Evolutionary conservation across 2,797 vertebrate species (phyloP).

Genomic region (Hippoglossus hippoglossus): DNA sequence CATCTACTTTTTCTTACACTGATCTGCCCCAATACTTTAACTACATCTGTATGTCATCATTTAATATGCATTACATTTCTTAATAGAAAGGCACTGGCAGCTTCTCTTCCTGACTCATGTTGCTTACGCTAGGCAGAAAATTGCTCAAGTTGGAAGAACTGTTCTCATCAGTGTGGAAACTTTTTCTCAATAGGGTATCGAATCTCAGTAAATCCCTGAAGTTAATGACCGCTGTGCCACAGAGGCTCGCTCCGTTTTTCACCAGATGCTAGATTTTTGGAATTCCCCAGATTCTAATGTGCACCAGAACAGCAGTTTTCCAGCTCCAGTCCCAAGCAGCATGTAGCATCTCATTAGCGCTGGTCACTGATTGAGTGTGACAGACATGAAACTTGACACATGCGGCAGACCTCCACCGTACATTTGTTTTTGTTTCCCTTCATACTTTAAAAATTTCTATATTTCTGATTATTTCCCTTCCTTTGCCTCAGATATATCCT

Average conservation of each 20-base stretch:
- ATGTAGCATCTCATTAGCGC: constrained; percentile 80
- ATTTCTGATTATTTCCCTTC: constrained; percentile 62
- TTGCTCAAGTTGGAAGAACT: constrained; percentile 75
- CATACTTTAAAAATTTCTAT: constrained; percentile 67
- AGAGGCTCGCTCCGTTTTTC: constrained; percentile 80
- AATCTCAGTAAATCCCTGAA: constrained; percentile 79
- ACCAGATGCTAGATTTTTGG: constrained; percentile 81
- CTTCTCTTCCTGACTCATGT: constrained; percentile 49
- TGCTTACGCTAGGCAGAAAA: constrained; percentile 74
- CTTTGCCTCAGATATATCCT: constrained; percentile 23
- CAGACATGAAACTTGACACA: constrained; percentile 78
- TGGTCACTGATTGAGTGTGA: constrained; percentile 80
- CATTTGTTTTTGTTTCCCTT: constrained; percentile 65
- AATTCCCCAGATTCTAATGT: constrained; percentile 81
- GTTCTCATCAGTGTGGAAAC: constrained; percentile 77
- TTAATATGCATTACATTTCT: constrained; percentile 70
- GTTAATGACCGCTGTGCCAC: constrained; percentile 82
- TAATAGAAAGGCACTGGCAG: constrained; percentile 53
- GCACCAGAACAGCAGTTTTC: constrained; percentile 80
- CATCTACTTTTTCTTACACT: constrained; percentile 40
- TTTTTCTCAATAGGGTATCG: constrained; percentile 80
- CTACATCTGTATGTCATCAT: constrained; percentile 72
- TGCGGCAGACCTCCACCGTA: constrained; percentile 64
- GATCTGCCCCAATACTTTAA: constrained; percentile 36
- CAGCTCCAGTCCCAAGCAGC: constrained; percentile 64